Evolutionary conservation across 2,888 invertebrate genomes (phyloP).

Genomic region (Caenorhabditis sulstoni): DNA sequence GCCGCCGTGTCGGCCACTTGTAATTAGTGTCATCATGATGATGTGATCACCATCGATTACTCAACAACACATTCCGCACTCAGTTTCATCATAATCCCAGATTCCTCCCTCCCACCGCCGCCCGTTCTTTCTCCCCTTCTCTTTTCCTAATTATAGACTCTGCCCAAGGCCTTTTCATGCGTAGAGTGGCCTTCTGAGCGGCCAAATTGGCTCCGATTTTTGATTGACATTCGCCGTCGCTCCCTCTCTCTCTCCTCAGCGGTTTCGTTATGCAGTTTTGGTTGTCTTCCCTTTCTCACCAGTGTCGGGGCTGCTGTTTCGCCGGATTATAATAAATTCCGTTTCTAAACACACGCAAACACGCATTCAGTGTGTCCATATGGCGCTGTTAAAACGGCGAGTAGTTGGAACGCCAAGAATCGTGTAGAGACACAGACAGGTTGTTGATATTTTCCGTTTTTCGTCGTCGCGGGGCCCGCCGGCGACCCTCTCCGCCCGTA

Average conservation of each 20-base stretch:
- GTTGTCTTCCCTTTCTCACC: background rate
- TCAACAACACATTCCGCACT: background rate
- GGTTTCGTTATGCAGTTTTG: constrained; percentile 17
- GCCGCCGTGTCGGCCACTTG: constrained; percentile 23
- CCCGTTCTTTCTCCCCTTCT: background rate
- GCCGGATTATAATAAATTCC: constrained; percentile 47
- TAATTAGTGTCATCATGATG: constrained; percentile 51
- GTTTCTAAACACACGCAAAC: constrained; percentile 26
- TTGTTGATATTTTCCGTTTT: constrained; percentile 41
- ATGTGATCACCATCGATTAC: constrained; percentile 12
- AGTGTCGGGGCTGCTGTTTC: background rate
- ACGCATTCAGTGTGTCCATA: constrained; percentile 24
- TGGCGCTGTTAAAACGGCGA: constrained; percentile 11
- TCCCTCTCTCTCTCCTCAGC: constrained; percentile 7
- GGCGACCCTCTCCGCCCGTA: no score
- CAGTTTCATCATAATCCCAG: background rate
- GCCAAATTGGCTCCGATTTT: constrained; percentile 51
- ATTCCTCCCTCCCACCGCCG: background rate
- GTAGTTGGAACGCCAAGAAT: constrained; percentile 8
- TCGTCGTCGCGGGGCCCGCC: constrained; percentile 8
- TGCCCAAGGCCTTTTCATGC: constrained; percentile 4
- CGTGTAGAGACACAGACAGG: constrained; percentile 43
- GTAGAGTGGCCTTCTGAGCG: constrained; percentile 2
- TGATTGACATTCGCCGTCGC: constrained; percentile 32
- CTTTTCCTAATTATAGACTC: constrained; percentile 6